Evolutionary conservation across 2,113 vertebrate species (phyloP).

Genomic region (Mionectes macconnelli): DNA sequence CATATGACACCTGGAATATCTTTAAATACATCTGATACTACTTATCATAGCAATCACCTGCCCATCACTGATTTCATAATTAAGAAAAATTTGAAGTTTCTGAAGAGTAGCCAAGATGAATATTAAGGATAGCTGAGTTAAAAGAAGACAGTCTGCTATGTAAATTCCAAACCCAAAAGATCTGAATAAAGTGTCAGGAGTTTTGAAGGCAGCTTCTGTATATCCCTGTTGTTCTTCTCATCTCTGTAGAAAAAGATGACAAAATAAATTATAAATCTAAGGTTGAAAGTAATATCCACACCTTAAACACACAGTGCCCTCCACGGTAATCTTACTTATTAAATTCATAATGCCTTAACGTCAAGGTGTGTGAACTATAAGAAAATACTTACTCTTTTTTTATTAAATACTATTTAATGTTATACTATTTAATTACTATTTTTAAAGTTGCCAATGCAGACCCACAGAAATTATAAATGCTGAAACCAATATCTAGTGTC

Average conservation of each 20-base stretch:
- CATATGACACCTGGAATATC: background rate
- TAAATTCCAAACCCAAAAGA: conserved; percentile 29
- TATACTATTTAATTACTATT: background rate
- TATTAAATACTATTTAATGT: background rate
- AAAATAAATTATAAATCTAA: conserved; percentile 36
- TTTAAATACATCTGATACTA: conserved; percentile 41
- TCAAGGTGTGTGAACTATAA: background rate
- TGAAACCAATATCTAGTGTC: background rate
- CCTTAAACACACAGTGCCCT: background rate
- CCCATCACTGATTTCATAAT: conserved; percentile 31
- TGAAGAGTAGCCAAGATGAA: conserved; percentile 27
- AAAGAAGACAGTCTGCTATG: conserved; percentile 34
- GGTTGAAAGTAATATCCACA: background rate
- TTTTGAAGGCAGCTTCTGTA: conserved; percentile 59
- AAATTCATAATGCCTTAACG: background rate
- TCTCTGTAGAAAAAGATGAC: conserved; percentile 65
- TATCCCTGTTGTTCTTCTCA: conserved; percentile 41
- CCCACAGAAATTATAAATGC: background rate
- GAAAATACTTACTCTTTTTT: background rate
- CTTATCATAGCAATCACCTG: conserved; percentile 32
- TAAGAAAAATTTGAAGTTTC: conserved; percentile 34
- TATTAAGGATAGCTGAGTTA: conserved; percentile 31
- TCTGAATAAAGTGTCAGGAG: conserved; percentile 22
- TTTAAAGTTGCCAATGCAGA: background rate
- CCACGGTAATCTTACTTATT: background rate